A percentile compares a stretch with the other conserved stretches of the same genome.
phyloP scores from a whole-genome alignment of 2,797 vertebrate species.

The Gobio occitaniae region DNA sequence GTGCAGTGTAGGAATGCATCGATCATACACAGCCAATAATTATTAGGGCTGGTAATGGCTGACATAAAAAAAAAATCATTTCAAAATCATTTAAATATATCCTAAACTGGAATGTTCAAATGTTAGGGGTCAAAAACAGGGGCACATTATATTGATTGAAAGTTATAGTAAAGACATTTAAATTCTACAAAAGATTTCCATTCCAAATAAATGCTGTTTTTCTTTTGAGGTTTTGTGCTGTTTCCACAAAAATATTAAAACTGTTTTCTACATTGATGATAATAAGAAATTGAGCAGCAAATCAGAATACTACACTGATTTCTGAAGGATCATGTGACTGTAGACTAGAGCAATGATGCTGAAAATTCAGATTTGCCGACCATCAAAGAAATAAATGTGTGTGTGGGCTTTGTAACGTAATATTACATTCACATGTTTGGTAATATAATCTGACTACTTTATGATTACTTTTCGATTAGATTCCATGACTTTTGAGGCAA shows the following conservation, averaged over 20 bases:
- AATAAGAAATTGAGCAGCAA: neutral
- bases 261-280: neutral
- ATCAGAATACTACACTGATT: neutral
- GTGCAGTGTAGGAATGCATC: conserved; percentile 1
- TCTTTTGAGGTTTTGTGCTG: neutral
- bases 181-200: neutral
- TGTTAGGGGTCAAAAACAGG: neutral
- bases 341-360: too few species aligned
- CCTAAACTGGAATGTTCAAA: neutral
- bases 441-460: neutral
- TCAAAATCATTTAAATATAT: neutral
- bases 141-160: neutral
- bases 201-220: neutral
- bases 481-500: too few species aligned
- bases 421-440: neutral
- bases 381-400: too few species aligned
- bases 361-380: too few species aligned
- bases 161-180: neutral
- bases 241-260: neutral
- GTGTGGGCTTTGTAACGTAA: too few species aligned
- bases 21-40: neutral
- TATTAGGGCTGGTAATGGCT: neutral
- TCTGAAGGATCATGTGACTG: too few species aligned
- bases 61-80: neutral
- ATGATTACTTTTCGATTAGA: neutral